phyloP scores from a whole-genome alignment of 1,140 invertebrate genomes.

The Musca domestica region DNA sequence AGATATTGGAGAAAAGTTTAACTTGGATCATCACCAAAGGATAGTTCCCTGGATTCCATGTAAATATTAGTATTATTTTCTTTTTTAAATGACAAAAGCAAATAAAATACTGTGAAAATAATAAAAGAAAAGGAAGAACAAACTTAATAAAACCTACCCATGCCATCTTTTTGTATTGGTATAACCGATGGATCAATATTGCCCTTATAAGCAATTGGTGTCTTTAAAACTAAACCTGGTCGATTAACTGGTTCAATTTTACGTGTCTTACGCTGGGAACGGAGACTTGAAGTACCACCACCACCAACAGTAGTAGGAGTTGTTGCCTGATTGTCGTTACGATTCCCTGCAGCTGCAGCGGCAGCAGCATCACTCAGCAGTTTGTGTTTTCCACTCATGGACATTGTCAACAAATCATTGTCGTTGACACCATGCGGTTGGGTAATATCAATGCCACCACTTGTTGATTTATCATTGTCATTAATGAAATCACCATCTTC shows the following conservation, averaged over 20 bases:
- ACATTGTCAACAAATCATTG: conserved; percentile 40
- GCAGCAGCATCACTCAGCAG: conserved; percentile 36
- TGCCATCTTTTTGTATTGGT: conserved; percentile 78
- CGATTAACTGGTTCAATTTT: conserved; percentile 76
- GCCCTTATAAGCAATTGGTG: conserved; percentile 76
- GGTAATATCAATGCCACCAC: conserved; percentile 45
- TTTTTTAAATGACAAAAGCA: too few species aligned
- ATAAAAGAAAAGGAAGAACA: too few species aligned
- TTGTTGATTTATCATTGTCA: conserved; percentile 23
- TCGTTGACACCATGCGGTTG: conserved; percentile 34
- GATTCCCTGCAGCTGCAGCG: conserved; percentile 27
- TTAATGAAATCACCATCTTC: conserved; percentile 53
- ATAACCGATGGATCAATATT: conserved; percentile 76
- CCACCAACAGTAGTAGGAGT: conserved; percentile 26
- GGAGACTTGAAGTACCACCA: conserved; percentile 31
- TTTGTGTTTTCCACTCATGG: conserved; percentile 43
- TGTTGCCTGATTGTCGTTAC: conserved; percentile 10
- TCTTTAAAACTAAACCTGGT: conserved; percentile 72
- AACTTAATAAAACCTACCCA: conserved; percentile 61
- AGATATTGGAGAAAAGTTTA: too few species aligned
- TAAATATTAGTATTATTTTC: too few species aligned
- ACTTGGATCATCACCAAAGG: too few species aligned
- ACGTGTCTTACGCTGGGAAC: conserved; percentile 49
- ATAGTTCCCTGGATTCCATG: too few species aligned
- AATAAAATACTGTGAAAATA: too few species aligned